Base-by-base conservation (phyloP, 2,797 vertebrate species). In the Botia almorhae region DNA sequence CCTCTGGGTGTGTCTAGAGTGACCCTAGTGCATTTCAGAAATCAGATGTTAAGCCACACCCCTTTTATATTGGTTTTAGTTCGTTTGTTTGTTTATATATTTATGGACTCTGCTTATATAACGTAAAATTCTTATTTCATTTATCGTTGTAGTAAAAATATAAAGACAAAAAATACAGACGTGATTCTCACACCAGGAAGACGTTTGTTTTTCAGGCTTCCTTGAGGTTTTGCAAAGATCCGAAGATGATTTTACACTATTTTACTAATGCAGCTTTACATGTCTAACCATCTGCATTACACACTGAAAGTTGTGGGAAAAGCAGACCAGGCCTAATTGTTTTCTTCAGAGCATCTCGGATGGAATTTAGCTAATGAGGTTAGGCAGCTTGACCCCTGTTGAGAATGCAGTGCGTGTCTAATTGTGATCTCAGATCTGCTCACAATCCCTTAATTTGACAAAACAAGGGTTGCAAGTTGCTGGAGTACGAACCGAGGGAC, bases 381-480 rank as follows among this genome's bases (percentile, higher is more conserved):
- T 88, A 89, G 91, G 88, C 92, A 90, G 90, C 84, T 90, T 78
- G 86, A 68, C 82, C 87, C 23, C 90, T 82, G 76, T 85, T 83
- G 83, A 91, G 87, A 91, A 88, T 82, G 82, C 48, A 85, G 83
- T 87, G 87, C 74, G 84, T 80, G 89, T 86, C 90, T 92, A 93
- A 92, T 91, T 91, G 90, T 89, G 91, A 91, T 91, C 89, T 92
- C 88, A 92, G 88, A 91, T 89, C 90, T 91, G 89, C 88, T 89
- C 86, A 85, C 91, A 93, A 94, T 93, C 90, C 88, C 85, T 86
- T 83, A 83, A 89, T 90, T 86, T 91, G 89, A 92, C 84, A 86
- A 87, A 89, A 89, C 83, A 46, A 79, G 85, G 88, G 86, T 88
- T 91, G 84, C 11, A 17, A 67, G 43, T 89, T 89, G 87, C 86